These are phyloP conservation scores for Colistium nudipinnis DNA, from an alignment of 2,113 vertebrate genomes.

Conservation along the genomic window DNA sequence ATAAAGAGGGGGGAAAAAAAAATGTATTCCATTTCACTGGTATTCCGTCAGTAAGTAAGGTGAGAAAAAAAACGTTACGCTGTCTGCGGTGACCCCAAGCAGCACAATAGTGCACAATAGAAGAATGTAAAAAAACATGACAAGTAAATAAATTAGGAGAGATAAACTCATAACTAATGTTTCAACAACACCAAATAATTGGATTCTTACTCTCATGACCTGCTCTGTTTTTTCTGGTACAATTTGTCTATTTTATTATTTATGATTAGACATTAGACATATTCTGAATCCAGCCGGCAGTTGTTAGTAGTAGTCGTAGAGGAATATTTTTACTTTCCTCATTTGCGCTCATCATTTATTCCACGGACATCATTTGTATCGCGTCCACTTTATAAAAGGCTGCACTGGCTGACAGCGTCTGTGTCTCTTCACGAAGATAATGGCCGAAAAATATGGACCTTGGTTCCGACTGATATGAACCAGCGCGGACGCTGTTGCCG, in stretches of 20 bases:
- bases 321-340: slow-evolving; percentile 9
- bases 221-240: neutral
- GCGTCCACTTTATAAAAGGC: slow-evolving; percentile 7
- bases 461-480: slow-evolving; percentile 51
- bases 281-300: slow-evolving; percentile 24
- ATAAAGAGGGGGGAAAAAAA: neutral
- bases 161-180: neutral
- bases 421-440: slow-evolving; percentile 40
- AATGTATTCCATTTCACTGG: neutral
- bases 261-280: too few relatives aligned
- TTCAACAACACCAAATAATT: neutral
- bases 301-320: slow-evolving; percentile 21
- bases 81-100: neutral
- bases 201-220: neutral
- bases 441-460: slow-evolving; percentile 48
- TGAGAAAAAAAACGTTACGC: too few relatives aligned
- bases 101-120: too few relatives aligned
- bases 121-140: too few relatives aligned
- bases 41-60: neutral
- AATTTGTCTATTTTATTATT: slow-evolving; percentile 1
- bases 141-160: neutral
- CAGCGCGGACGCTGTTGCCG: slow-evolving; percentile 19
- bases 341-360: slow-evolving; percentile 3
- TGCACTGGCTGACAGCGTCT: slow-evolving; percentile 15
- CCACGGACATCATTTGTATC: slow-evolving; percentile 37